Conservation (phyloP, 1,140 invertebrate species). For the Temnothorax nylanderi region DNA sequence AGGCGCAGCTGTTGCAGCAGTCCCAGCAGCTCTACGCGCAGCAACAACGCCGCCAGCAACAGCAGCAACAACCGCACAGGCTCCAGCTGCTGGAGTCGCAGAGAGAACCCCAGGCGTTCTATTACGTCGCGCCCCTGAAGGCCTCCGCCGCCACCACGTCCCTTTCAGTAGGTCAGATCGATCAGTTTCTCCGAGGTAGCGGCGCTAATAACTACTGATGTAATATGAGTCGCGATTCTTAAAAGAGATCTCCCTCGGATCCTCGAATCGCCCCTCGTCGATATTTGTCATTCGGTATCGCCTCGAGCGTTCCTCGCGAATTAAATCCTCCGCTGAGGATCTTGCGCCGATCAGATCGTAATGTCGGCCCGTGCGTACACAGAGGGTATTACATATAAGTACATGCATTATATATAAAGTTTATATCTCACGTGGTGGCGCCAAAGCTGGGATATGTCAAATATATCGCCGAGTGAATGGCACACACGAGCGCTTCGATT, state of each 20-base stretch:
- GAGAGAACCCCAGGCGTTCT: slow-evolving; percentile 86
- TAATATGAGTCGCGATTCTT: not conserved
- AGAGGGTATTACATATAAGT: slow-evolving; percentile 36
- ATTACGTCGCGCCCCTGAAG: slow-evolving; percentile 86
- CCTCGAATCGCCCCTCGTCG: slow-evolving; percentile 16
- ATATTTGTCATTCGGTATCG: slow-evolving; percentile 41
- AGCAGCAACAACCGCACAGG: slow-evolving; percentile 86
- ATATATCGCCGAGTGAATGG: slow-evolving; percentile 40
- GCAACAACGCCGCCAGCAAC: slow-evolving; percentile 88
- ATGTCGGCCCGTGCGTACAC: slow-evolving; percentile 29
- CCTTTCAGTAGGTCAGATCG: slow-evolving; percentile 89
- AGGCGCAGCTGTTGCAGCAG: slow-evolving; percentile 89
- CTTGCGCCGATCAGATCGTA: slow-evolving; percentile 1
- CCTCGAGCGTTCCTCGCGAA: not conserved
- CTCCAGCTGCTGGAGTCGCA: slow-evolving; percentile 82
- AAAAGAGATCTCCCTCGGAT: slow-evolving; percentile 8
- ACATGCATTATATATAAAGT: slow-evolving; percentile 45
- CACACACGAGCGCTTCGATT: slow-evolving; percentile 23
- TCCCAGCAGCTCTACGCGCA: slow-evolving; percentile 91
- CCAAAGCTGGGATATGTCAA: slow-evolving; percentile 10
- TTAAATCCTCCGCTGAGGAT: not conserved
- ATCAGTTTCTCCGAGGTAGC: slow-evolving; percentile 90
- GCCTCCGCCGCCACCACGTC: slow-evolving; percentile 70
- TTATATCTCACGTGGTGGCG: slow-evolving; percentile 35
- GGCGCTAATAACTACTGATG: slow-evolving; percentile 60